A percentile compares a stretch with the other conserved stretches of the same genome.
phyloP scores from a whole-genome alignment of 2,797 vertebrate species.

The Sebastes hubbsi region DNA sequence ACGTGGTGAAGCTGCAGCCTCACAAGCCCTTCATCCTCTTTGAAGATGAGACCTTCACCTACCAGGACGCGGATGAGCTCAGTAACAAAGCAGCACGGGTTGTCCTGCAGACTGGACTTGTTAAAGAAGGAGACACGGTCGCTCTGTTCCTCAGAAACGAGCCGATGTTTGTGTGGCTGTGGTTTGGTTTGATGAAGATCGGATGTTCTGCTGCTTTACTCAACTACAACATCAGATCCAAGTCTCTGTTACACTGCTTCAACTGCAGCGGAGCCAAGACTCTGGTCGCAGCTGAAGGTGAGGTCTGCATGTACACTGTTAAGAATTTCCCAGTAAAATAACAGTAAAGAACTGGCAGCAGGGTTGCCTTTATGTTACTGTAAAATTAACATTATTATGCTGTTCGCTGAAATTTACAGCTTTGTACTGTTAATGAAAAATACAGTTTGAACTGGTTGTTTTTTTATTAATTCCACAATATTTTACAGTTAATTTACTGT shows the following conservation, averaged over 20 bases:
- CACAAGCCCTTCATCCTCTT: constrained; percentile 79
- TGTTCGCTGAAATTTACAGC: too few species aligned
- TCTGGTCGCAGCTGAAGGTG: constrained; percentile 77
- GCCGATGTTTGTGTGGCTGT: constrained; percentile 81
- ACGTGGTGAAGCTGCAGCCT: constrained; percentile 63
- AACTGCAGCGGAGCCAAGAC: constrained; percentile 76
- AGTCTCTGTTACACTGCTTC: constrained; percentile 84
- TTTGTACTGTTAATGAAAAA: too few species aligned
- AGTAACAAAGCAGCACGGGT: constrained; percentile 81
- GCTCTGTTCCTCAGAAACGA: constrained; percentile 83
- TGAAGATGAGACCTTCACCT: constrained; percentile 69
- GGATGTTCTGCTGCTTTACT: constrained; percentile 85
- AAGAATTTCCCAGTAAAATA: too few species aligned
- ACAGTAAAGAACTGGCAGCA: too few species aligned
- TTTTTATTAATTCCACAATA: too few species aligned
- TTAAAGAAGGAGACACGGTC: constrained; percentile 79
- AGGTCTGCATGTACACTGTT: background rate
- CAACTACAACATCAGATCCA: constrained; percentile 82
- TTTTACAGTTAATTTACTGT: too few species aligned
- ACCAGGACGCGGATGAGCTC: constrained; percentile 76
- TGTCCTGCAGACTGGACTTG: constrained; percentile 63
- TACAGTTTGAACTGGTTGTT: too few species aligned
- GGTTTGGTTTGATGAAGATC: constrained; percentile 83
- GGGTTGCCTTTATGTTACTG: too few species aligned
- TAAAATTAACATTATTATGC: too few species aligned